Percentiles rank a stretch among this genome's conserved stretches.
Evolutionary conservation across 2,113 vertebrate species (phyloP).

Genomic region (Solenodon paradoxus): DNA sequence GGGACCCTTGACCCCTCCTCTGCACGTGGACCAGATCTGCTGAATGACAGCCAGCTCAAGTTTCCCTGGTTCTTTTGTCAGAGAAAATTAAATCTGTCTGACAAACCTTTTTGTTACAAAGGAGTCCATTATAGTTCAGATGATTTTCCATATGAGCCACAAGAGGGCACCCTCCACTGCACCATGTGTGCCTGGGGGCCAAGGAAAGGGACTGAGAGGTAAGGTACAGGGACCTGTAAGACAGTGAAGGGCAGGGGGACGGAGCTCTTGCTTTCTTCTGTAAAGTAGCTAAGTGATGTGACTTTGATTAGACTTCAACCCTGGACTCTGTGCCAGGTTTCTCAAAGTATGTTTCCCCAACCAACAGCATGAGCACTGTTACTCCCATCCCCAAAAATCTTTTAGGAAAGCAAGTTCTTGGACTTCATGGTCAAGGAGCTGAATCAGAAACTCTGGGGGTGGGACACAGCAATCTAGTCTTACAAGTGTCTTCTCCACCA

Average conservation of each 20-base stretch:
- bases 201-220: not conserved
- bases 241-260: not conserved
- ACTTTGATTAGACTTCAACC: not conserved
- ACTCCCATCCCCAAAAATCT: no score
- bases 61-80: not conserved
- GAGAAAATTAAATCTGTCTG: not conserved
- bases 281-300: not conserved
- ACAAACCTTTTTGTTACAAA: not conserved
- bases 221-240: not conserved
- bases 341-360: not conserved
- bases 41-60: not conserved
- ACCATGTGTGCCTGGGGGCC: not conserved
- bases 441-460: not conserved
- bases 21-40: not conserved
- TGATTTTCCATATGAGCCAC: conserved; percentile 37
- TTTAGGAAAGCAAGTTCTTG: not conserved
- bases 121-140: not conserved
- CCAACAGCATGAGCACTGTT: not conserved
- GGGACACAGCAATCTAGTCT: not conserved
- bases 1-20: not conserved
- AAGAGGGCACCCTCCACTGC: conserved; percentile 33
- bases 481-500: not conserved
- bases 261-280: not conserved
- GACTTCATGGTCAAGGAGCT: not conserved
- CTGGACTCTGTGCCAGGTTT: not conserved